Percentiles rank a stretch among this genome's conserved stretches.
Evolutionary conservation across 2,888 invertebrate genomes (phyloP).

Genomic region (Tupiocoris notatus): DNA sequence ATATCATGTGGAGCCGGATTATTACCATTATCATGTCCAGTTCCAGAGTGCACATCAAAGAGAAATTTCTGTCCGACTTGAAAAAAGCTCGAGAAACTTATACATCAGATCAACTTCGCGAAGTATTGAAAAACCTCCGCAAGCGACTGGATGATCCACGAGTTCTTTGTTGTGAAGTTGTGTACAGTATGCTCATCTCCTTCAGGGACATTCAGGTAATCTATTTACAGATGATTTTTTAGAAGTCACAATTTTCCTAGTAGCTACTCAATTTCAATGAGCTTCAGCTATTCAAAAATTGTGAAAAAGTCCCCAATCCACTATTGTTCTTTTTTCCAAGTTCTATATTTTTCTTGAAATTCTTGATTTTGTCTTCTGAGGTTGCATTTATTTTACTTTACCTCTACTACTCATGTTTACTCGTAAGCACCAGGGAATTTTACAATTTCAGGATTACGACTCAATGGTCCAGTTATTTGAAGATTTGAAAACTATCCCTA

Average conservation of each 20-base stretch:
- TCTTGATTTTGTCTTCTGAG: too few species aligned
- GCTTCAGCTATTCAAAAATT: too few species aligned
- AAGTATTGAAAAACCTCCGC: conserved; percentile 83
- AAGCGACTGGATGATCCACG: conserved; percentile 94
- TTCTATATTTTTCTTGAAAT: background rate
- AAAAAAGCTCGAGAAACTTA: conserved; percentile 86
- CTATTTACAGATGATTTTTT: too few species aligned
- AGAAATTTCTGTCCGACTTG: conserved; percentile 92
- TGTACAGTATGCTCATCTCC: conserved; percentile 89
- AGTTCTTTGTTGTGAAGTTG: conserved; percentile 92
- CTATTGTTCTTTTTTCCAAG: too few species aligned
- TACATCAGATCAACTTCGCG: conserved; percentile 76
- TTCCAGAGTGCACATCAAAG: conserved; percentile 89
- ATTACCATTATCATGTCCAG: too few species aligned
- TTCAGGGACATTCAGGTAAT: conserved; percentile 77
- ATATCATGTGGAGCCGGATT: too few species aligned
- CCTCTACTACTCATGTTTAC: too few species aligned
- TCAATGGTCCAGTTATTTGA: conserved; percentile 96
- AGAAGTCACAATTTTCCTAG: too few species aligned
- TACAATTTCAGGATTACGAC: conserved; percentile 79
- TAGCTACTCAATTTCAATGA: too few species aligned
- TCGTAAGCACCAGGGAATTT: too few species aligned
- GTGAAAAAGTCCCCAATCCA: too few species aligned
- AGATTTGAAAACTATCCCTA: conserved; percentile 86
- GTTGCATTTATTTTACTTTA: too few species aligned